phyloP scores from a whole-genome alignment of 2,888 invertebrate genomes.

The Parnassius mnemosyne region DNA sequence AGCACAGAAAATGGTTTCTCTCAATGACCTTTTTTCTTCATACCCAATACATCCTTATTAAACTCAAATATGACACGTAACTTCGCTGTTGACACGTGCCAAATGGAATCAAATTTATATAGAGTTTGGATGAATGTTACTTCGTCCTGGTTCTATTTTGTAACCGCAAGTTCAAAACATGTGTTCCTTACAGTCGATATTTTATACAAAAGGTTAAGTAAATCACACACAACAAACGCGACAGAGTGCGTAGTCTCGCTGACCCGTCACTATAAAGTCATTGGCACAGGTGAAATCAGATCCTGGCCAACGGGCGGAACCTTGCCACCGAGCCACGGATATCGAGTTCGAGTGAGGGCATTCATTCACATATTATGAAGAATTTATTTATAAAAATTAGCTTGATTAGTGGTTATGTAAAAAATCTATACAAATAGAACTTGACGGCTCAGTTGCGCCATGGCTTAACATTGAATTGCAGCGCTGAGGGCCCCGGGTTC shows the following conservation, averaged over 20 bases:
- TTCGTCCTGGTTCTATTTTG: too few relatives aligned
- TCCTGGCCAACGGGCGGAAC: constrained; percentile 54
- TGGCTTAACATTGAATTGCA: too few relatives aligned
- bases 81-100: too few relatives aligned
- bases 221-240: not conserved
- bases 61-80: too few relatives aligned
- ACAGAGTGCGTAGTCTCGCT: constrained; percentile 18
- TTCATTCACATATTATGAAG: constrained; percentile 17
- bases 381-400: constrained; percentile 23
- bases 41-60: too few relatives aligned
- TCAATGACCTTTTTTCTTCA: too few relatives aligned
- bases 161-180: not conserved
- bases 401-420: constrained; percentile 11
- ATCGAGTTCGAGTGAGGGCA: constrained; percentile 53
- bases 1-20: too few relatives aligned
- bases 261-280: constrained; percentile 43
- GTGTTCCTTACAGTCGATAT: not conserved
- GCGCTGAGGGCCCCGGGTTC: too few relatives aligned
- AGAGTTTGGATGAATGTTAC: too few relatives aligned
- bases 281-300: constrained; percentile 54
- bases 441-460: too few relatives aligned
- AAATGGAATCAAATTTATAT: too few relatives aligned
- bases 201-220: not conserved
- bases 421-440: too few relatives aligned
- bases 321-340: constrained; percentile 50